Evolutionary conservation across 2,888 invertebrate genomes (phyloP).

Genomic region (Xylota sylvarum): DNA sequence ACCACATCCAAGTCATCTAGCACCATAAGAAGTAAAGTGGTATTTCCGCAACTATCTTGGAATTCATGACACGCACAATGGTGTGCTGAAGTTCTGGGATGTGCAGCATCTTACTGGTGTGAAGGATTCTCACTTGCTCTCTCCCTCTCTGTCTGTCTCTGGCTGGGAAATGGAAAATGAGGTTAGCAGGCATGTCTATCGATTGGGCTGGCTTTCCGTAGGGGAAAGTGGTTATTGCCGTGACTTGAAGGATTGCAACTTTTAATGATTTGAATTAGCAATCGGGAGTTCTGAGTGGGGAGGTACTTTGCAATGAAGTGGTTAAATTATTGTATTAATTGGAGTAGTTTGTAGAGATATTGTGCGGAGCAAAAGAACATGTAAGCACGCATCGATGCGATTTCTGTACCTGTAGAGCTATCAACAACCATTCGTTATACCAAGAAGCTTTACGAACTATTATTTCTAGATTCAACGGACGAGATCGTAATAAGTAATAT

Average conservation of each 20-base stretch:
- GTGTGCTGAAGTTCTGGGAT: constrained; percentile 2
- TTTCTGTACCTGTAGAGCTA: too few relatives aligned
- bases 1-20: constrained; percentile 28
- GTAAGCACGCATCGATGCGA: too few relatives aligned
- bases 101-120: constrained; percentile 10
- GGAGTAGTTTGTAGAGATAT: too few relatives aligned
- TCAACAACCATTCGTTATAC: too few relatives aligned
- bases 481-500: too few relatives aligned
- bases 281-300: neutral
- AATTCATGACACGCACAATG: constrained; percentile 48
- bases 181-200: constrained; percentile 47
- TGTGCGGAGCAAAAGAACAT: too few relatives aligned
- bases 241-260: constrained; percentile 9
- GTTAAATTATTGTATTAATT: too few relatives aligned
- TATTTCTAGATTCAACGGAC: too few relatives aligned
- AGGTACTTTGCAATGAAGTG: too few relatives aligned
- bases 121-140: neutral
- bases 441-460: too few relatives aligned
- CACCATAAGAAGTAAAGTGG: constrained; percentile 38
- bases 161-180: constrained; percentile 23
- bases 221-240: constrained; percentile 40
- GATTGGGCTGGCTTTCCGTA: constrained; percentile 2
- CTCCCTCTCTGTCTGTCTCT: neutral
- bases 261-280: constrained; percentile 10
- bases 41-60: constrained; percentile 51